phyloP scores from a whole-genome alignment of 2,888 invertebrate species.

The Epinotia bilunana region DNA sequence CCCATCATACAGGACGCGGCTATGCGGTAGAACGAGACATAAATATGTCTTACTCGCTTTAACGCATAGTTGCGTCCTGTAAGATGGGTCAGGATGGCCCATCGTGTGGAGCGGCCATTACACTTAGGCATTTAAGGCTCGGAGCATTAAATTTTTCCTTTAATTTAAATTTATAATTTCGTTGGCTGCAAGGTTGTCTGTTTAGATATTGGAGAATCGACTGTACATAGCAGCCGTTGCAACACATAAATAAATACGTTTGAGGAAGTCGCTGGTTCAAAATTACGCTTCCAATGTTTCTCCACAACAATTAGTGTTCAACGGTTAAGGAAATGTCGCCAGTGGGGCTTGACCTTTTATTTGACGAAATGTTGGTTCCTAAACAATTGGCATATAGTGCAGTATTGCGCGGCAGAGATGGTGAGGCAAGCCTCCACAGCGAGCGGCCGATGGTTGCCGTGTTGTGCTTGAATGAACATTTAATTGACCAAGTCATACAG shows the following conservation, averaged over 20 bases:
- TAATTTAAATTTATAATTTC: too few species aligned
- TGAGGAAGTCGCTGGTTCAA: conserved; percentile 12
- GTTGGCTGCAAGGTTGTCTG: too few species aligned
- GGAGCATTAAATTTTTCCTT: too few species aligned
- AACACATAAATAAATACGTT: background rate
- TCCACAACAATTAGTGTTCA: conserved; percentile 11
- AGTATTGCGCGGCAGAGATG: background rate
- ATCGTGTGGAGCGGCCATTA: too few species aligned
- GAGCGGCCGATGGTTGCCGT: conserved; percentile 48
- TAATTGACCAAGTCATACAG: conserved; percentile 70
- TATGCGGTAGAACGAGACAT: too few species aligned
- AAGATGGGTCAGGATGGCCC: too few species aligned
- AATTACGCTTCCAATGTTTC: conserved; percentile 27
- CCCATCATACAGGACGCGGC: too few species aligned
- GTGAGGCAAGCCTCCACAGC: conserved; percentile 38
- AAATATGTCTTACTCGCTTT: too few species aligned
- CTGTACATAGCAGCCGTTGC: background rate
- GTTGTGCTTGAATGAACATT: conserved; percentile 60
- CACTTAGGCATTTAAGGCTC: too few species aligned
- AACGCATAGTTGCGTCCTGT: too few species aligned
- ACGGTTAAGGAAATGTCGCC: conserved; percentile 37
- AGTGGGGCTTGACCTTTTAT: background rate
- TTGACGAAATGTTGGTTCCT: background rate
- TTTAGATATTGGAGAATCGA: too few species aligned
- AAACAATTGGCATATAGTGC: background rate